Percentiles rank a stretch among this genome's conserved stretches.
Conservation (phyloP, 2,888 invertebrate species). For the Resseliella maxima region DNA sequence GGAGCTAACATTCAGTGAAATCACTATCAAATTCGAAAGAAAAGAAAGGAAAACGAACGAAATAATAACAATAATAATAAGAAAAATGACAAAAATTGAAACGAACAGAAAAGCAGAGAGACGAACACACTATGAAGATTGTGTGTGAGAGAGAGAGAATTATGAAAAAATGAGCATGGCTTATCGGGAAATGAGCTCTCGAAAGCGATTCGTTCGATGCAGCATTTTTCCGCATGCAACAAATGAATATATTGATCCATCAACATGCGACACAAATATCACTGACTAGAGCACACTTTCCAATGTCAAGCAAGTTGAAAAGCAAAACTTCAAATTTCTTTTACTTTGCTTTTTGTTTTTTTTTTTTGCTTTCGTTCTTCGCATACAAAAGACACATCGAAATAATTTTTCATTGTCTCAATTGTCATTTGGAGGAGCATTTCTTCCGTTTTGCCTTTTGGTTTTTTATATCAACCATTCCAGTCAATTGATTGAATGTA, state of each 20-base stretch:
- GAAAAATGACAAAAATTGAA: too few species aligned
- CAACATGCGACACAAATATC: neutral
- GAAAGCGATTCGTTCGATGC: neutral
- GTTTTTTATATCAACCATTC: neutral
- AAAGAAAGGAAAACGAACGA: too few species aligned
- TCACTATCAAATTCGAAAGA: neutral
- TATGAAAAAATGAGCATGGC: neutral
- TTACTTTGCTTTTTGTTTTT: neutral
- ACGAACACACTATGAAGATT: too few species aligned
- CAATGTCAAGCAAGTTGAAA: neutral
- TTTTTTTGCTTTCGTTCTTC: neutral
- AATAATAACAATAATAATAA: too few species aligned
- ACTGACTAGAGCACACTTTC: neutral
- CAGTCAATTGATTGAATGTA: too few species aligned
- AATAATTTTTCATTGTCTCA: slow-evolving; percentile 25
- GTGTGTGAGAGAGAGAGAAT: neutral
- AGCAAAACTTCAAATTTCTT: neutral
- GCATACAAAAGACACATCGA: neutral
- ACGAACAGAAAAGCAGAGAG: too few species aligned
- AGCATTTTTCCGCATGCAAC: neutral
- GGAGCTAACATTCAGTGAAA: neutral
- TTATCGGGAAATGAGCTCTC: slow-evolving; percentile 30
- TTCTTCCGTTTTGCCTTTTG: neutral
- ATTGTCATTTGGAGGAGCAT: neutral
- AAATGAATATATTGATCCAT: slow-evolving; percentile 30